Evolutionary conservation across 2,113 vertebrate species (phyloP).

Genomic region (Platycercus adscitus): DNA sequence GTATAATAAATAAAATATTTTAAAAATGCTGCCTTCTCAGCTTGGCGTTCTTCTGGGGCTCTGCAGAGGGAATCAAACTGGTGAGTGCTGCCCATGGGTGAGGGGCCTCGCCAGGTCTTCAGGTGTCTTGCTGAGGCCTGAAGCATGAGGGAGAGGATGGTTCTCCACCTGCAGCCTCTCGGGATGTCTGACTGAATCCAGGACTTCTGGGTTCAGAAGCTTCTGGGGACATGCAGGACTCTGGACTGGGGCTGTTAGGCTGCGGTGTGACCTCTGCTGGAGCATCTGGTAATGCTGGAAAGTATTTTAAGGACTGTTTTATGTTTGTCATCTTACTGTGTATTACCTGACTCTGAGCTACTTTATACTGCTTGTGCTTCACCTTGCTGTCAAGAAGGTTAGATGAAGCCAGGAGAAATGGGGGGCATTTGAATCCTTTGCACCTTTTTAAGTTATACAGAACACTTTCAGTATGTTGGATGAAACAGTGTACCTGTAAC

Average conservation of each 20-base stretch:
- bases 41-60: not conserved
- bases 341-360: not conserved
- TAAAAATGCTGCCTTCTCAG: conserved; percentile 39
- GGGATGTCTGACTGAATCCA: not conserved
- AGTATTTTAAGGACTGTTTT: not conserved
- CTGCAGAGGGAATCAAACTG: not conserved
- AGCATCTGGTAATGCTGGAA: not conserved
- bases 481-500: not conserved
- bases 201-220: not conserved
- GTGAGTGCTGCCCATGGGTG: not conserved
- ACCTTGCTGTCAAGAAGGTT: not conserved
- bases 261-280: not conserved
- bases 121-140: not conserved
- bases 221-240: not conserved
- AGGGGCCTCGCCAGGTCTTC: not conserved
- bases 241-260: not conserved
- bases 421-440: not conserved
- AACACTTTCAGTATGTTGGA: not conserved
- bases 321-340: not conserved
- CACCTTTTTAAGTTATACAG: not conserved
- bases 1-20: conserved; percentile 79
- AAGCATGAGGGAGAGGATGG: not conserved
- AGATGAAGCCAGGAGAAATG: not conserved
- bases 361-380: not conserved
- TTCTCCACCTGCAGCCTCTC: not conserved